These are phyloP conservation scores for Tetramorium simillimum DNA, from an alignment of 1,140 invertebrate species.

Conservation along the genomic window DNA sequence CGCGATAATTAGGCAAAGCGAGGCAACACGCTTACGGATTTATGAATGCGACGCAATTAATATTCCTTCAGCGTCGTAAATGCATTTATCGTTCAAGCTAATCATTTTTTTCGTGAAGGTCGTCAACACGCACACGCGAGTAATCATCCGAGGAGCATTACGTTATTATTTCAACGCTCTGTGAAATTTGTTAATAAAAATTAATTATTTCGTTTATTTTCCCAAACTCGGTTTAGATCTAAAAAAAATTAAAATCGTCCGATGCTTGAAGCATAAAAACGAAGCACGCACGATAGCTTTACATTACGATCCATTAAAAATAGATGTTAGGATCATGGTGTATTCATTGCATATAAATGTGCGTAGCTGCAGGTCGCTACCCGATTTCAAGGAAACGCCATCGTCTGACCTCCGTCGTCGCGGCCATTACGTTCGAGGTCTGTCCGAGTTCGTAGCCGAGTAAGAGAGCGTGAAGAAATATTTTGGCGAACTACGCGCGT, in stretches of 20 bases:
- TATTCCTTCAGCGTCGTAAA: not conserved
- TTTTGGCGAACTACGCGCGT: not conserved
- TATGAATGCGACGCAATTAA: not conserved
- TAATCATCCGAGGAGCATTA: slow-evolving; percentile 8
- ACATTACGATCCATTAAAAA: slow-evolving; percentile 67
- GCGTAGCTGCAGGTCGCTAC: slow-evolving; percentile 72
- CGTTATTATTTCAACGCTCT: slow-evolving; percentile 9
- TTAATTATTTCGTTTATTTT: not conserved
- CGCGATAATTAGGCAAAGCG: slow-evolving; percentile 7
- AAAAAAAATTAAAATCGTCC: not conserved
- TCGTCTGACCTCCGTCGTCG: slow-evolving; percentile 72
- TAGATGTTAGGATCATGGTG: slow-evolving; percentile 58
- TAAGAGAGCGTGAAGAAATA: slow-evolving; percentile 44
- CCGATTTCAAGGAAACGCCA: slow-evolving; percentile 76
- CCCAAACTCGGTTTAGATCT: not conserved
- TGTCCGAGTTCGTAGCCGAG: slow-evolving; percentile 55
- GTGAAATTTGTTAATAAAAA: not conserved
- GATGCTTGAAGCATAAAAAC: slow-evolving; percentile 1
- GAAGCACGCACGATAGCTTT: slow-evolving; percentile 52
- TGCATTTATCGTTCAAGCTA: not conserved
- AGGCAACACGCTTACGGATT: not conserved
- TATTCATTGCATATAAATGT: slow-evolving; percentile 75
- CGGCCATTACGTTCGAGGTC: slow-evolving; percentile 69
- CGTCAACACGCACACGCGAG: not conserved
- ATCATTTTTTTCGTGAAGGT: slow-evolving; percentile 6